Base-by-base conservation (phyloP, 2,113 vertebrate species). In the Tragelaphus imberbis region DNA sequence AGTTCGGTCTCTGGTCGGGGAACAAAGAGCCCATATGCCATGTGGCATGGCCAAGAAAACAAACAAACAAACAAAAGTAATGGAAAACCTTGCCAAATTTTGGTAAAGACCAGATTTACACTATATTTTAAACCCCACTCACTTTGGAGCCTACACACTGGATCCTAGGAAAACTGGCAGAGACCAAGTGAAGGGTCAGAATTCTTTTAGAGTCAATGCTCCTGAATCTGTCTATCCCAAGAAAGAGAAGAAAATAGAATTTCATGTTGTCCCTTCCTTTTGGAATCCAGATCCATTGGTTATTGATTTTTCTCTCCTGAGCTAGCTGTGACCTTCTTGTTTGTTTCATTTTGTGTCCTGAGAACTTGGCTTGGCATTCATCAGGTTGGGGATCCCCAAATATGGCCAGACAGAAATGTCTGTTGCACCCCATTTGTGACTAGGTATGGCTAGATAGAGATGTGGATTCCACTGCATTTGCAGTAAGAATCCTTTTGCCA, bases 1-100 rank as follows among this genome's bases (percentile, higher is more conserved):
- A 44, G 40, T 77, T 44, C 0, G 1, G 23, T 40, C 36, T 40
- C 40, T 15, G 36, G 12, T 77, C 0, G 0, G 40, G 40, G 71
- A 77, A 44, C 71, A 44, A 77, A 77, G 23, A 27, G 71, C 40
- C 12, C 3, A 3, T 77, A 44, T 77, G 23, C 36, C 44, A 44
- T 44, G 71, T 44, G 71, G 71, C 40, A 44, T 44, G 21, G 71
- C 71, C 71, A 77, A 7, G 30, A 77, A 77, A 77, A 44, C 21
- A 7, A 71, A 40, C 28, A 7, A 71, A 40, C 28, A 65, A 71
- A 23, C 21, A 27, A 81, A 55, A 12, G 33, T 81, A 81, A 81
- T 53, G 47, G 79, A 81, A 33, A 81, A 51, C 49, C 47, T 80
- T 81, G 28, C 30, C 79, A 81, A 53, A 53, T 53, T 21, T 80